Evolutionary conservation across 1,140 invertebrate species (phyloP).

Genomic region (Trachymyrmex septentrionalis): DNA sequence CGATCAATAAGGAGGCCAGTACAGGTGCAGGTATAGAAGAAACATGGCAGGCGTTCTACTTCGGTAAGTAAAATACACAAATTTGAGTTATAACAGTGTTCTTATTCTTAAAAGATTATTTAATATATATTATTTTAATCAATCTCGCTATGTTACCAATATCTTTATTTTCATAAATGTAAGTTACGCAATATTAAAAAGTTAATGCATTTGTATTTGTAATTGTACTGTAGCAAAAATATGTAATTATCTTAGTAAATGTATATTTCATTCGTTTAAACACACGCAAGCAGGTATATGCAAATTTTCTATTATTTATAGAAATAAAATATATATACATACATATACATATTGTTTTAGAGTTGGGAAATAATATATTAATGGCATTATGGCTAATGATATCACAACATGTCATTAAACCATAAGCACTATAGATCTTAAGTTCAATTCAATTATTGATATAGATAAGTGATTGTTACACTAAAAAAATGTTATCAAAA

Average conservation of each 20-base stretch:
- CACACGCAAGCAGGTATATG: not conserved
- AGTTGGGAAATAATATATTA: too few species aligned
- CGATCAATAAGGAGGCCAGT: slow-evolving; percentile 82
- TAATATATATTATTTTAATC: not conserved
- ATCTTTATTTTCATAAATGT: not conserved
- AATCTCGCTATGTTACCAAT: not conserved
- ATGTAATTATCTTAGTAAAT: not conserved
- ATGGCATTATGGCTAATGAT: too few species aligned
- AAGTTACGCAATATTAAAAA: not conserved
- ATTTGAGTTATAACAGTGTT: not conserved
- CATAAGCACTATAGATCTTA: too few species aligned
- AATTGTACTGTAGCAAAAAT: not conserved
- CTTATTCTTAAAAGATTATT: not conserved
- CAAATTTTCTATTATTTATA: not conserved
- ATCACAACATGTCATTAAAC: too few species aligned
- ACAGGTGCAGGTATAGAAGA: slow-evolving; percentile 60
- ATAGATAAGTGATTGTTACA: too few species aligned
- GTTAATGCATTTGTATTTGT: not conserved
- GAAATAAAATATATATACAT: not conserved
- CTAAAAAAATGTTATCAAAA: too few species aligned
- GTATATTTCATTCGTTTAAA: not conserved
- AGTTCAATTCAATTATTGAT: too few species aligned
- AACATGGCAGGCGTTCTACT: slow-evolving; percentile 82
- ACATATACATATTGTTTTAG: too few species aligned
- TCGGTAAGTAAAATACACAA: slow-evolving; percentile 76